phyloP scores from a whole-genome alignment of 2,888 invertebrate species.

The Opisthograptis luteolata region DNA sequence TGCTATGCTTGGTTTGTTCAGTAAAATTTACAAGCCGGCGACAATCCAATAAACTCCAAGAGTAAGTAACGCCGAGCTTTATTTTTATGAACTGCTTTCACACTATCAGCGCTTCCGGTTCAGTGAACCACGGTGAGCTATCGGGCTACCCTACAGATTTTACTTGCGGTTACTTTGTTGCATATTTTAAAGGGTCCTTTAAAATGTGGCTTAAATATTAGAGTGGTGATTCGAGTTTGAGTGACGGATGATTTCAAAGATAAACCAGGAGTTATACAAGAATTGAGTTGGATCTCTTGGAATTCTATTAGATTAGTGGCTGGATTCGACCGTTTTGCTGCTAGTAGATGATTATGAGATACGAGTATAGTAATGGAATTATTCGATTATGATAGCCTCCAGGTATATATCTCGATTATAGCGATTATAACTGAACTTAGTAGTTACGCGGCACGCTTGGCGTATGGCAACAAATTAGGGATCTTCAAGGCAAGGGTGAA shows the following conservation, averaged over 20 bases:
- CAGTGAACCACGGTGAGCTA: conserved; percentile 49
- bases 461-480: too few species aligned
- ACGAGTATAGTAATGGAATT: too few species aligned
- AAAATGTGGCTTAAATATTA: conserved; percentile 9
- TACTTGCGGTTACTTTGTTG: conserved; percentile 45
- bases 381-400: too few species aligned
- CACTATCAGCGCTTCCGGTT: conserved; percentile 56
- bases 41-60: conserved; percentile 8
- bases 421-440: too few species aligned
- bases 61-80: background rate
- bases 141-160: conserved; percentile 21
- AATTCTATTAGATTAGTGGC: too few species aligned
- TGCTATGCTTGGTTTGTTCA: background rate
- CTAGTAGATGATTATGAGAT: too few species aligned
- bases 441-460: too few species aligned
- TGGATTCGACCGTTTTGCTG: too few species aligned
- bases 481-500: too few species aligned
- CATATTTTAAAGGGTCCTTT: conserved; percentile 44
- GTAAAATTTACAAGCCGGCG: background rate
- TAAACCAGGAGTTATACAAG: too few species aligned
- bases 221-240: conserved; percentile 1
- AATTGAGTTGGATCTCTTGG: too few species aligned
- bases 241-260: conserved; percentile 2
- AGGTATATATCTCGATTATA: too few species aligned
- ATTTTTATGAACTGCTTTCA: conserved; percentile 48